Percentiles rank a stretch among this genome's conserved stretches.
These are phyloP conservation scores for Crossaster papposus DNA, from an alignment of 53 echinoderm and acorn worm genomes.

Conservation along the genomic window DNA sequence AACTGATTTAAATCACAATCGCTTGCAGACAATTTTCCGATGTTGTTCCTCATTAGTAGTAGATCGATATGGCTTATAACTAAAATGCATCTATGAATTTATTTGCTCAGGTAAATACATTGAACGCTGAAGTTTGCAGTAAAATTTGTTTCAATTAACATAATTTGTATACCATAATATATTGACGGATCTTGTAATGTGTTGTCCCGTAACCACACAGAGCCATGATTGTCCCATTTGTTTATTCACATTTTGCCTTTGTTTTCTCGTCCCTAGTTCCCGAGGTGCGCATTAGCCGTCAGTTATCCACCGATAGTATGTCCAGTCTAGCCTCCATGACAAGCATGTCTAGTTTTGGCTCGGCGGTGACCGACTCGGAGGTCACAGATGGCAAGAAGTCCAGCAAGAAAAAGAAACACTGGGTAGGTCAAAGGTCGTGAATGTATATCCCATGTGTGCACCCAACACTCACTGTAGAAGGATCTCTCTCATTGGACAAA, in stretches of 20 bases:
- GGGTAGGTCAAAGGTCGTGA: conserved; percentile 73
- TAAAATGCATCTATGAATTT: not conserved
- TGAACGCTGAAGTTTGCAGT: too few relatives aligned
- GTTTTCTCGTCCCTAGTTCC: conserved; percentile 51
- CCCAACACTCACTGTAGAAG: not conserved
- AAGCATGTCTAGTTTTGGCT: conserved; percentile 97
- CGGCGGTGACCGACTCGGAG: conserved; percentile 90
- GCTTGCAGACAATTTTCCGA: too few relatives aligned
- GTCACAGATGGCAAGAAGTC: conserved; percentile 86
- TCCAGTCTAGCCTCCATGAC: conserved; percentile 92
- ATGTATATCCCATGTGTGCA: too few relatives aligned
- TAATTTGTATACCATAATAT: too few relatives aligned
- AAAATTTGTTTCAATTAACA: too few relatives aligned
- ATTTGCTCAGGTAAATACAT: not conserved
- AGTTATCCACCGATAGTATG: conserved; percentile 95
- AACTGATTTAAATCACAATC: too few relatives aligned
- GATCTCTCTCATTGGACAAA: not conserved
- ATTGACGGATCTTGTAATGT: too few relatives aligned
- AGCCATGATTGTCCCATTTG: not conserved
- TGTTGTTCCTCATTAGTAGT: not conserved
- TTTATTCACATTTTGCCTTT: not conserved
- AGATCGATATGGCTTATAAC: not conserved
- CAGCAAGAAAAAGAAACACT: conserved; percentile 98
- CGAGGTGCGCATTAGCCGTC: conserved; percentile 86
- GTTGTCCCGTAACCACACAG: not conserved